Evolutionary conservation across 2,888 invertebrate genomes (phyloP), one percentile per base, ranked within the genome.

Genomic region (Chaitophorus viminalis): DNA sequence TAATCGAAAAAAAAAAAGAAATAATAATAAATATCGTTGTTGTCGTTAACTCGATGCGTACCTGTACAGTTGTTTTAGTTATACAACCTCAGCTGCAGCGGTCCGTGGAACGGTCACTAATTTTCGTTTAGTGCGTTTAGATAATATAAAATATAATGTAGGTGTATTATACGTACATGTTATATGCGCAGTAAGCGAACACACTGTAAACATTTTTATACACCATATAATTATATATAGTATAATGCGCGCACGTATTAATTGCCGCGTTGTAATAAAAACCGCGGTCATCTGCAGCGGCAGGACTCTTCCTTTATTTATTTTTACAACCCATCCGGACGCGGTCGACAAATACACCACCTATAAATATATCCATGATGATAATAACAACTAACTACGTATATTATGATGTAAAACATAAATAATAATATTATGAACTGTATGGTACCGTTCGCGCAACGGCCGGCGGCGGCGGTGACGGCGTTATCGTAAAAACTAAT

Each of bases 261-360:
- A 84, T 84, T 84, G 84, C 84, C 84, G 46, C 18, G 17, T 17
- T 72, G 77, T 46, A 85, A 85, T 85, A 85, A 85, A 83, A 85
- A 65, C 76, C 14, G 46, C 46, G 14, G 31, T 4, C 18, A 36
- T 75, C 83, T n/a, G 72, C 11, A 25, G 21, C 18, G n/a, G n/a
- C n/a, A 36, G 29, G 74, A 74, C 54, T 54, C 29, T 11, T 74
- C n/a, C n/a, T n/a, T n/a, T n/a, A n/a, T 74, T 74, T 29, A 39
- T 75, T 83, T 75, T 83, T 75, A 83, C 60, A 83, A 39, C 74
- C 60, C 46, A 14, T 60, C 17, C 74, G 29, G 33, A 25, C 70
- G 82, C 70, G 5, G n/a, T 11, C 52, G 68, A 78, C 18, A 25
- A 14, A 46, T 36, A 36, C 14, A 14, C 46, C 46, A 46, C 46